A percentile compares a stretch with the other conserved stretches of the same genome.
phyloP scores from a whole-genome alignment of 2,888 invertebrate species.

The Pecten maximus region DNA sequence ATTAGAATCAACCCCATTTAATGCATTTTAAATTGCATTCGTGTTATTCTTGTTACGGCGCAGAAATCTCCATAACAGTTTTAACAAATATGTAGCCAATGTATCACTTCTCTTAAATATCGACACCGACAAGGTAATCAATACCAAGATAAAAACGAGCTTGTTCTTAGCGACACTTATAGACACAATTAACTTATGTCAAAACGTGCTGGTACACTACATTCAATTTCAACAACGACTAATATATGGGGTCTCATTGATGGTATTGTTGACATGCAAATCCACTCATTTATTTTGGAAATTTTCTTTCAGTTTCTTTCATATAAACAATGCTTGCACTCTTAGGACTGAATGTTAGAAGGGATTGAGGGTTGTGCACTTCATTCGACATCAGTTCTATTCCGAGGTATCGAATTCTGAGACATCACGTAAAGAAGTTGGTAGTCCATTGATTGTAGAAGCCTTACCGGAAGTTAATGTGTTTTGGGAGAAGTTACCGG shows the following conservation, averaged over 20 bases:
- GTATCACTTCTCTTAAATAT: neutral
- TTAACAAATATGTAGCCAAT: neutral
- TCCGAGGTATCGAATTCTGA: no score
- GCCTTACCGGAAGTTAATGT: no score
- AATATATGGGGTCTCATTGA: neutral
- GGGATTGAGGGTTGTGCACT: no score
- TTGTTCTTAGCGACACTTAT: neutral
- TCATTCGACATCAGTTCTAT: no score
- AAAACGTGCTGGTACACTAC: neutral
- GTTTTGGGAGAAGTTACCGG: no score
- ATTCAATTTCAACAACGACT: neutral
- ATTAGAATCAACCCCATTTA: neutral
- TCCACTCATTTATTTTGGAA: neutral
- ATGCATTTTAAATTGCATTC: neutral
- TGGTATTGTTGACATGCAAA: neutral
- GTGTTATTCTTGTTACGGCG: neutral
- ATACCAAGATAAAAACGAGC: neutral
- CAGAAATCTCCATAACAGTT: neutral
- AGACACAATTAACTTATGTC: slow-evolving; percentile 5
- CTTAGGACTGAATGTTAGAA: no score
- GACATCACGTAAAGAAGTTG: no score
- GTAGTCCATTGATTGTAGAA: no score
- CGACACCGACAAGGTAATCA: neutral
- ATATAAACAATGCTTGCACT: neutral
- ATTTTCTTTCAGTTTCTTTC: neutral